phyloP scores from a whole-genome alignment of 2,797 vertebrate genomes.

The Halcyon badia region DNA sequence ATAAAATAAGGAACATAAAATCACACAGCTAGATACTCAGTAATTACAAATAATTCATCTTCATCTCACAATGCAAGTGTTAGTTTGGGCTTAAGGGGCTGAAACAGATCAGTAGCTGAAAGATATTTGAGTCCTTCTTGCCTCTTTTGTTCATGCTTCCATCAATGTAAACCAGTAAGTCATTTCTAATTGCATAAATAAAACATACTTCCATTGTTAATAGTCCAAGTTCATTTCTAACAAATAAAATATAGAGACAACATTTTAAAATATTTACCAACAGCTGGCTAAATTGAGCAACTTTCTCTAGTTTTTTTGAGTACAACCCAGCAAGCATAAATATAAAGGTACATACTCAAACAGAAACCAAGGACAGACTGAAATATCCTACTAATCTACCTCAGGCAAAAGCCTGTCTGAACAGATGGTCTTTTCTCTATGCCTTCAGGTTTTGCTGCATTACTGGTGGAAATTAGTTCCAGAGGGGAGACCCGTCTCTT shows the following conservation, averaged over 20 bases:
- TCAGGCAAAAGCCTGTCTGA: background rate
- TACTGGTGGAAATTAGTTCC: conserved; percentile 34
- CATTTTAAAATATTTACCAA: background rate
- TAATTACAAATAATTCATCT: conserved; percentile 14
- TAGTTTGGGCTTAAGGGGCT: background rate
- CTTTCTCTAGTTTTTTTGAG: background rate
- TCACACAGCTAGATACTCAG: background rate
- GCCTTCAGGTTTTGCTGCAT: background rate
- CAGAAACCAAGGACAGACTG: background rate
- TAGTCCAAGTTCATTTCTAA: background rate
- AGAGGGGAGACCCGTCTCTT: background rate
- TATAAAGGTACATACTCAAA: background rate
- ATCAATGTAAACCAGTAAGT: background rate
- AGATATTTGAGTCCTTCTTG: background rate
- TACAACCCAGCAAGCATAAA: background rate
- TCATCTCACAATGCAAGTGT: background rate
- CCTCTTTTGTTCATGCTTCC: background rate
- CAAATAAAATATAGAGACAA: background rate
- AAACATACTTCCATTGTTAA: background rate
- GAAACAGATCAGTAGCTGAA: background rate
- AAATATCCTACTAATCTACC: background rate
- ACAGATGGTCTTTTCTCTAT: background rate
- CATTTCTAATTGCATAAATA: background rate
- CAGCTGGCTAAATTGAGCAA: background rate
- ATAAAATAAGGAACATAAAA: background rate